phyloP scores from a whole-genome alignment of 2,797 vertebrate genomes.

The Pelochelys cantorii region DNA sequence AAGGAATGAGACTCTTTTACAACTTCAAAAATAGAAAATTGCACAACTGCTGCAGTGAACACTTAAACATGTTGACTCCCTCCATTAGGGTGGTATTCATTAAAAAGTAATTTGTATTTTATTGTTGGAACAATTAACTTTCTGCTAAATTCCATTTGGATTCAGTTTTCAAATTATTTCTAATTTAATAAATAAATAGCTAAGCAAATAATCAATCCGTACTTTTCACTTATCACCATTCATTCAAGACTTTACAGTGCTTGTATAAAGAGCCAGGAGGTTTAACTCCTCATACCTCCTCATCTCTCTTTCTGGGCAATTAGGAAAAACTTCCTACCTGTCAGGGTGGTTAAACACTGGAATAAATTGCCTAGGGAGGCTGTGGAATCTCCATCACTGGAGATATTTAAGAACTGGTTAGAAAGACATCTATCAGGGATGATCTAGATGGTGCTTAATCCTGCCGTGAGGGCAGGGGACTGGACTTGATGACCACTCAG shows the following conservation, averaged over 20 bases:
- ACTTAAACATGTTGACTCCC: neutral
- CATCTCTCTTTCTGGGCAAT: neutral
- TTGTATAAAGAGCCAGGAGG: neutral
- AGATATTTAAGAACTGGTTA: too few species aligned
- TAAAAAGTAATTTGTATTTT: neutral
- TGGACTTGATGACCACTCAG: too few species aligned
- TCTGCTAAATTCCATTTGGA: neutral
- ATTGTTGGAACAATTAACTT: neutral
- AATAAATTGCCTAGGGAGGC: too few species aligned
- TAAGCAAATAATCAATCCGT: neutral
- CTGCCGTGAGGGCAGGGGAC: too few species aligned
- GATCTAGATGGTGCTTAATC: too few species aligned
- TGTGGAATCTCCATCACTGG: too few species aligned
- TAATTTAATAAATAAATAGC: neutral
- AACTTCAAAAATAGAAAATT: neutral
- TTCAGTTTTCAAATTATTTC: neutral
- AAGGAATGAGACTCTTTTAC: neutral
- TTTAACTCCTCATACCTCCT: too few species aligned
- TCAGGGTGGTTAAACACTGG: too few species aligned
- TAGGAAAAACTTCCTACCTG: too few species aligned
- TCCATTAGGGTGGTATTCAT: neutral
- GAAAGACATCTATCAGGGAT: too few species aligned
- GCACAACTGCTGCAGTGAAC: neutral
- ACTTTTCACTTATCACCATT: neutral
- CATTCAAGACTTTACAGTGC: neutral